Evolutionary conservation across 2,888 invertebrate species (phyloP), one percentile per base, ranked within the genome.

Genomic region (Ormyrus rosae): DNA sequence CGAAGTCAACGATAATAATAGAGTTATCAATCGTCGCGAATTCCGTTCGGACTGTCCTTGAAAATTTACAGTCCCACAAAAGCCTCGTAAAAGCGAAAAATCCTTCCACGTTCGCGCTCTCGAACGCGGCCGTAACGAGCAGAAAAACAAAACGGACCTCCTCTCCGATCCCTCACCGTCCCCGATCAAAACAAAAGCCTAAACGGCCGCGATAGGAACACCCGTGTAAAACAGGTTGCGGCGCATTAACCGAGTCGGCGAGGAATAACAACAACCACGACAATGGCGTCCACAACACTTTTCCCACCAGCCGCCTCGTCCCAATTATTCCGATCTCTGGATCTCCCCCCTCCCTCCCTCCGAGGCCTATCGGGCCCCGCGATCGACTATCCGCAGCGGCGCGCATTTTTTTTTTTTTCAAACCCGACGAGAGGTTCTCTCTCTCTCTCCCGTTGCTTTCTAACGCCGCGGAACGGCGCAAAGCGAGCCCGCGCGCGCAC

Each of bases 371-470:
- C 34, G 19, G 48, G 9, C 69, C 10, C 48, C 53, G 51, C 48
- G 53, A 63, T 69, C 63, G 60, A 45, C 45, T 19, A 19, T 7
- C 46, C 6, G 75, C 45, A 53, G 5, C 9, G 45, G 13, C 9
- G 51, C 51, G 13, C 34, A 53, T 76, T 73, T 81, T 73, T 78
- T 78, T 48, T n/a, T 64, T 45, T 63, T 51, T 34, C 48, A 50
- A 10, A 55, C 13, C 13, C 13, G 19, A 11, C 61, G 51, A 13
- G 19, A 11, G 61, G 55, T 71, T 65, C 71, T 13, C 13, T 13
- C 13, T 13, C 2, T 34, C 2, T 34, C 34, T 34, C 65, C 81
- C 81, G 81, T 81, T 81, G 78, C 81, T 81, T 81, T 81, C 78
- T 76, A 80, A 79, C 71, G 48, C 63, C 60, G 55, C 19, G 19